Evolutionary conservation across 2,797 vertebrate species (phyloP).

Genomic region (Fratercula arctica): DNA sequence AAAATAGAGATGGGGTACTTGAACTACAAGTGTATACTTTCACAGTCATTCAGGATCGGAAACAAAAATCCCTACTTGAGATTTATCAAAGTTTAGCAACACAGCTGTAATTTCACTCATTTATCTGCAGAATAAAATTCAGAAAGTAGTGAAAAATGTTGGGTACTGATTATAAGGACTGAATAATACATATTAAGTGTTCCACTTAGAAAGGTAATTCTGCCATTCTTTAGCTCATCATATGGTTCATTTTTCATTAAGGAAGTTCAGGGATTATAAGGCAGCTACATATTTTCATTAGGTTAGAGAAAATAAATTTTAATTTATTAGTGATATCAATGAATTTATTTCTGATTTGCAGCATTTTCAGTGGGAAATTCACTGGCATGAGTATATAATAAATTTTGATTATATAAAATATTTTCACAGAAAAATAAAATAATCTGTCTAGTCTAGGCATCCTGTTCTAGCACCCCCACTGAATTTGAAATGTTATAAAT

Average conservation of each 20-base stretch:
- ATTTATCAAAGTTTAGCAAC: not conserved
- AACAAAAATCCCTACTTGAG: not conserved
- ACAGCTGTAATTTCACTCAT: not conserved
- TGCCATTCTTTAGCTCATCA: not conserved
- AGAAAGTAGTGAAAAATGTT: not conserved
- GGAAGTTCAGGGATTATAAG: not conserved
- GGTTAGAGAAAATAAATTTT: not conserved
- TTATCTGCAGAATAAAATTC: not conserved
- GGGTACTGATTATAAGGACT: not conserved
- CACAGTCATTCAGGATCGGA: rapidly evolving
- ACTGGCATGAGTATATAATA: not conserved
- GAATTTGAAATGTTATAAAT: not conserved
- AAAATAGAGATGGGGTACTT: not conserved
- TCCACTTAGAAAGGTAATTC: not conserved
- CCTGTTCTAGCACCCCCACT: rapidly evolving
- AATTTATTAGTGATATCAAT: not conserved
- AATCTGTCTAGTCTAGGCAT: not conserved
- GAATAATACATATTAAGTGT: rapidly evolving
- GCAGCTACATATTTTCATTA: not conserved
- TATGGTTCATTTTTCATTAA: not conserved
- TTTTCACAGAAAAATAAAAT: not conserved
- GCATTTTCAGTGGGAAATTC: not conserved
- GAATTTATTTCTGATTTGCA: not conserved
- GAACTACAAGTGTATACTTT: not conserved
- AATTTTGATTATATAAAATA: not conserved